Evolutionary conservation across 1,140 invertebrate genomes (phyloP).

Genomic region (Saccostrea cuccullata): DNA sequence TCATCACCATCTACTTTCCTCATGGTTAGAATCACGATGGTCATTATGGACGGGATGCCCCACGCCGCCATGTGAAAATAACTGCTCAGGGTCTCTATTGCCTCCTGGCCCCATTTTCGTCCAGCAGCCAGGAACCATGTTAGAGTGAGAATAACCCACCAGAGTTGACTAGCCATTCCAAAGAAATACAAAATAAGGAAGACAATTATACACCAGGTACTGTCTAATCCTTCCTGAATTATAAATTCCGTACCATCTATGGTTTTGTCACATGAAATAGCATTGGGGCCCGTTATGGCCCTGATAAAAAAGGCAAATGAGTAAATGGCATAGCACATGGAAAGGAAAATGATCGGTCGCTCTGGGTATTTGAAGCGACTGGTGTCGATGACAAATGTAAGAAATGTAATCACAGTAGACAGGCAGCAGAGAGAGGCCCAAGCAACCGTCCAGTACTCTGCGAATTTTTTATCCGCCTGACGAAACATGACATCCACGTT

Average conservation of each 20-base stretch:
- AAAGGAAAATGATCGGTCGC: conserved; percentile 97
- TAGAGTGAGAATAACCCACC: conserved; percentile 98
- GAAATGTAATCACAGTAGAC: conserved; percentile 76
- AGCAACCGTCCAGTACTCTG: conserved; percentile 81
- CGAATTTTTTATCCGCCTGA: conserved; percentile 80
- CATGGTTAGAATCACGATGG: conserved; percentile 94
- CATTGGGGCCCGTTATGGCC: conserved; percentile 88
- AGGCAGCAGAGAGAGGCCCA: conserved; percentile 80
- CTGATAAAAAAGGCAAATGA: conserved; percentile 93
- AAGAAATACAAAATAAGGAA: conserved; percentile 97
- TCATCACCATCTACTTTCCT: conserved; percentile 98
- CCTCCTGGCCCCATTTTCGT: conserved; percentile 99
- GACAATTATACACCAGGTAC: conserved; percentile 89
- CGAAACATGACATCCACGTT: conserved; percentile 76
- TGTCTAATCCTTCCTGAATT: conserved; percentile 87
- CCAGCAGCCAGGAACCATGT: conserved; percentile 99
- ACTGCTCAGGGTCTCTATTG: conserved; percentile 97
- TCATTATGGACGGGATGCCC: conserved; percentile 94
- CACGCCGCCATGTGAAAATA: conserved; percentile 98
- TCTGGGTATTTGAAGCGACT: conserved; percentile 97
- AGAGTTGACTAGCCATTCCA: conserved; percentile 96
- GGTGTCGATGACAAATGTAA: conserved; percentile 82
- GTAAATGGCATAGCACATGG: conserved; percentile 97
- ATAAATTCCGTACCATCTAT: conserved; percentile 70
- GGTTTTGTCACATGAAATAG: conserved; percentile 86